Evolutionary conservation across 2,797 vertebrate species (phyloP), one percentile per base, ranked within the genome.

Genomic region (Helostoma temminkii): DNA sequence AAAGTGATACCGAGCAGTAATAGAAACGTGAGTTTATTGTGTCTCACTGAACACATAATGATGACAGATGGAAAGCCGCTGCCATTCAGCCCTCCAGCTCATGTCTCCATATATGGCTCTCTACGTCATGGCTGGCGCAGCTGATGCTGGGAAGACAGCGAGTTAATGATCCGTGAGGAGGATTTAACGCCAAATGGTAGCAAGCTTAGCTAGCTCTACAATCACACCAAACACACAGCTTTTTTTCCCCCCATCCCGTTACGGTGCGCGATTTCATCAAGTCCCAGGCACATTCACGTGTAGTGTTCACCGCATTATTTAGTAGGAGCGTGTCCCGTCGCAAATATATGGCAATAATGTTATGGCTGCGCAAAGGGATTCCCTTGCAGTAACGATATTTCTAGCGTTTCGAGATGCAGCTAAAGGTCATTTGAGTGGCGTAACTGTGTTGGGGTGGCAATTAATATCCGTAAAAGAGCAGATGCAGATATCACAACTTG

Each of bases 101-200:
- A 74, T 83, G 84, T 89, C 7, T 88, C 88, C 91, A 89, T 91
- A 91, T 90, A 91, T 73, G 91, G 91, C 80, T 80, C 71, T 69
- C 64, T 92, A 93, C 92, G 92, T 94, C 92, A 93, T 3, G 62
- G 69, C 83, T 85, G 82, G 85, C 79, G 89, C 92, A 89, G 91
- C 91, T 93, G 91, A 91, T 91, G 89, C 89, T 54, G 46, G 82
- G 78, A 82, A 86, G 91, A 92, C 91, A 88, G 82, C 66, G 64
- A 66, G 86, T 86, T 88, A 78, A 91, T 85, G 77, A 91, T 87
- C 78, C 82, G 85, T 67, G 85, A 87, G 86, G 64, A 77, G 87
- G 88, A 89, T 87, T 87, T 89, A 89, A 92, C 82, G 65, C 83
- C 89, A 89, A 92, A 91, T 81, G 89, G 87, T 80, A 86, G 83